Evolutionary conservation across 2,888 invertebrate species (phyloP).

Genomic region (Cephalotes varians): DNA sequence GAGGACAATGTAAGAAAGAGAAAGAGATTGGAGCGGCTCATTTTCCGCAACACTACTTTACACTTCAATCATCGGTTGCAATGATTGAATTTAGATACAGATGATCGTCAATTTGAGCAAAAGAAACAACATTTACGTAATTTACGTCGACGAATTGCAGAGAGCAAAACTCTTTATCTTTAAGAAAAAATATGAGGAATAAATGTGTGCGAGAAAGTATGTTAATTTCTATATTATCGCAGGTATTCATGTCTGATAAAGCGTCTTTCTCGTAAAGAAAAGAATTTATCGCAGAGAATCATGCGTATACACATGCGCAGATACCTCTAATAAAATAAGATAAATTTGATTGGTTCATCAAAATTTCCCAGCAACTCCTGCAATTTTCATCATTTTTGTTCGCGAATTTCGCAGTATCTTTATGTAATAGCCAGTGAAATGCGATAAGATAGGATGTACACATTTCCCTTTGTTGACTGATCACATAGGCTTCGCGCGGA

Average conservation of each 20-base stretch:
- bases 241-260: slow-evolving; percentile 9
- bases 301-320: background rate
- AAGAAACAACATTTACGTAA: background rate
- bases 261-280: background rate
- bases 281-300: background rate
- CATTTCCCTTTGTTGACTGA: slow-evolving; percentile 39
- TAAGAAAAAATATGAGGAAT: background rate
- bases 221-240: background rate
- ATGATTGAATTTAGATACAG: slow-evolving; percentile 17
- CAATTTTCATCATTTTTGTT: slow-evolving; percentile 20
- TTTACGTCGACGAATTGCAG: background rate
- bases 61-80: background rate
- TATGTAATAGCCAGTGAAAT: slow-evolving; percentile 9
- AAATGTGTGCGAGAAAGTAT: background rate
- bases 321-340: slow-evolving; percentile 8
- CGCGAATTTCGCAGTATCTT: slow-evolving; percentile 13
- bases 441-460: slow-evolving; percentile 34
- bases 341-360: slow-evolving; percentile 16
- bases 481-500: background rate
- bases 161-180: background rate
- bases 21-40: background rate
- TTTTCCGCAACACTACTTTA: background rate
- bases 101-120: background rate
- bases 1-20: slow-evolving; percentile 10
- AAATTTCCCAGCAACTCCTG: background rate